These are phyloP conservation scores for Phyllotis vaccarum DNA, from an alignment of 2,797 vertebrate species.

Conservation along the genomic window DNA sequence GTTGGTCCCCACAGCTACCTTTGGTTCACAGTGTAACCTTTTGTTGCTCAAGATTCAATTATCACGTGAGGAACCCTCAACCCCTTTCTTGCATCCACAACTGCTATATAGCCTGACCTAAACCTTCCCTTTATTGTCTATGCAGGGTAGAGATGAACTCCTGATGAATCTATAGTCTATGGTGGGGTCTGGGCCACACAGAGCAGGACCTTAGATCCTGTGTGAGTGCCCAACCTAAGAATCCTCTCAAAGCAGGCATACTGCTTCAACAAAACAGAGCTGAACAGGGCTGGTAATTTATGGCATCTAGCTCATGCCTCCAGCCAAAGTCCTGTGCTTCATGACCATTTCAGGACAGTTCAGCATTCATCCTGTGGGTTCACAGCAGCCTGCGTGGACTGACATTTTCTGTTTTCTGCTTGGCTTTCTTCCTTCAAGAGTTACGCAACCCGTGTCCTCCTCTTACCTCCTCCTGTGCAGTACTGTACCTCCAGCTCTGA, in stretches of 20 bases:
- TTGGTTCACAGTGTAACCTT: background rate
- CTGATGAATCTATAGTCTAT: background rate
- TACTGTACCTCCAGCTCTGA: conserved; percentile 76
- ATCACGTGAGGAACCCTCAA: background rate
- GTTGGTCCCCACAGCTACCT: background rate
- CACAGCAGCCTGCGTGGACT: conserved; percentile 83
- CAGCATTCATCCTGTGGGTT: conserved; percentile 71
- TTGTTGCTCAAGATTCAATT: background rate
- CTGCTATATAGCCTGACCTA: background rate
- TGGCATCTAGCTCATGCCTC: conserved; percentile 61
- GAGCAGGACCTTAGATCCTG: background rate
- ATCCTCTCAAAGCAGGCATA: conserved; percentile 28
- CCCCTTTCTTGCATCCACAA: background rate
- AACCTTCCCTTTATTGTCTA: background rate
- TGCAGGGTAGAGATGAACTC: background rate
- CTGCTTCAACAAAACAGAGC: background rate
- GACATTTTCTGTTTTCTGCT: conserved; percentile 85
- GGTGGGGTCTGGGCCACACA: background rate
- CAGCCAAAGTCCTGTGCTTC: conserved; percentile 49
- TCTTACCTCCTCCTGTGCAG: conserved; percentile 64
- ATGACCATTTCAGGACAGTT: conserved; percentile 67
- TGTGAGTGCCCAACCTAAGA: accelerated
- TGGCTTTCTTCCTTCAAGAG: conserved; percentile 89
- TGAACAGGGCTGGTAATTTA: conserved; percentile 1
- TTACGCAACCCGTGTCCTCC: conserved; percentile 89